phyloP scores from a whole-genome alignment of 2,888 invertebrate species.

The Nomada ferruginata region DNA sequence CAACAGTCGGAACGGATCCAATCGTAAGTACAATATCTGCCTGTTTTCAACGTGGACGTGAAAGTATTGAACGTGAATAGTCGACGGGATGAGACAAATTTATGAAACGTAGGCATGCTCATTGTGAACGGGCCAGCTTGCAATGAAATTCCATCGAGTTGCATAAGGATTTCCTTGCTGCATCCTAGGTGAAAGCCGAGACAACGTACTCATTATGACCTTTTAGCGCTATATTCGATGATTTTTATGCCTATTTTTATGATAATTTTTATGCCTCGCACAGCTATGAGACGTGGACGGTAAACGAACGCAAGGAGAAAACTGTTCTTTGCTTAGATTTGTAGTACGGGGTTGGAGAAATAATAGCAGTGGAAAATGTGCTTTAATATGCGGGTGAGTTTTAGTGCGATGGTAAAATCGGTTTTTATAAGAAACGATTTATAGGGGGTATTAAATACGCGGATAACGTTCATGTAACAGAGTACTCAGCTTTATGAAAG shows the following conservation, averaged over 20 bases:
- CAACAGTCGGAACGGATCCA: slow-evolving; percentile 9
- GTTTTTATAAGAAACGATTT: no score
- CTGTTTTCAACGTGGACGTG: slow-evolving; percentile 33
- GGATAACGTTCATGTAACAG: no score
- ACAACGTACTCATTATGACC: slow-evolving; percentile 55
- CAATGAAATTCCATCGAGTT: slow-evolving; percentile 52
- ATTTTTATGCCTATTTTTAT: slow-evolving; percentile 52
- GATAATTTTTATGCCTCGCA: slow-evolving; percentile 23
- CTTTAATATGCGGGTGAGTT: background rate
- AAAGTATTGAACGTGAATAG: slow-evolving; percentile 45
- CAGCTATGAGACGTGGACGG: slow-evolving; percentile 4
- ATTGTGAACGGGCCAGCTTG: slow-evolving; percentile 46
- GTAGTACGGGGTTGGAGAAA: background rate
- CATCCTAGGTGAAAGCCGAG: slow-evolving; percentile 55
- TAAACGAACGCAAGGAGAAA: slow-evolving; percentile 12
- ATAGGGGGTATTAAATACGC: no score
- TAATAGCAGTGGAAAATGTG: background rate
- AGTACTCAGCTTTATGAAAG: no score
- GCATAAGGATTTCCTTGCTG: slow-evolving; percentile 53
- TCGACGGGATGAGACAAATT: slow-evolving; percentile 56
- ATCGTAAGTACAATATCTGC: background rate
- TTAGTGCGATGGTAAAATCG: no score
- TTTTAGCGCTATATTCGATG: slow-evolving; percentile 46
- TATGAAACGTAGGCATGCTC: slow-evolving; percentile 44
- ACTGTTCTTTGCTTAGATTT: background rate